Percentiles rank a stretch among this genome's conserved stretches.
Evolutionary conservation across 2,888 invertebrate genomes (phyloP).

Genomic region (Cryptus viduatorius): DNA sequence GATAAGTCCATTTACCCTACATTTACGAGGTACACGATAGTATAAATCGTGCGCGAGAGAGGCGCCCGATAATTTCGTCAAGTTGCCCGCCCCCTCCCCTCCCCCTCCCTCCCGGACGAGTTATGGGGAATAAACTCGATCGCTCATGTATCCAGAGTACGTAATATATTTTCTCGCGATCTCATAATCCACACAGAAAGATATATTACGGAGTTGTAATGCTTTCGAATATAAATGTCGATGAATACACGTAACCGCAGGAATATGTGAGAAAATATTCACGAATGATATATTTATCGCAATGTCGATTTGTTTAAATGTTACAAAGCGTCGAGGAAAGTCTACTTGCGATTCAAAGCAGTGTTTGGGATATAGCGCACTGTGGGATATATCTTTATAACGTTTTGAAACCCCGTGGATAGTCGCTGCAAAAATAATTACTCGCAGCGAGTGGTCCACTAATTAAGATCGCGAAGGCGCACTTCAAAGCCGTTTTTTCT

Average conservation of each 20-base stretch:
- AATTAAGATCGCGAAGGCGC: constrained; percentile 74
- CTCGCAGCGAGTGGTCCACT: constrained; percentile 71
- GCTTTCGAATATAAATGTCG: constrained; percentile 55
- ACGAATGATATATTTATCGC: constrained; percentile 15
- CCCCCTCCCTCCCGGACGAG: constrained; percentile 34
- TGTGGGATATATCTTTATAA: constrained; percentile 25
- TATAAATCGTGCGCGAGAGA: constrained; percentile 58
- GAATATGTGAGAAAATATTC: constrained; percentile 53
- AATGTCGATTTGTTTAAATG: neutral
- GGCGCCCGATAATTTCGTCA: constrained; percentile 66
- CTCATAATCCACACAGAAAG: constrained; percentile 27
- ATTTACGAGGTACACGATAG: constrained; percentile 49
- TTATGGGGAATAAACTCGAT: constrained; percentile 59
- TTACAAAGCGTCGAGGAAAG: constrained; percentile 6
- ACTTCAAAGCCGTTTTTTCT: constrained; percentile 70
- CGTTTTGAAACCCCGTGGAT: constrained; percentile 34
- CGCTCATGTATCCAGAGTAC: constrained; percentile 1
- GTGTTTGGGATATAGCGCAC: neutral
- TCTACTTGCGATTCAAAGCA: neutral
- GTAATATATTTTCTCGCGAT: constrained; percentile 10
- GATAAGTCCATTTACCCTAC: constrained; percentile 56
- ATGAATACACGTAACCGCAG: constrained; percentile 56
- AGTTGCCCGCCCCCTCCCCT: neutral
- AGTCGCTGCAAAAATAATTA: constrained; percentile 69
- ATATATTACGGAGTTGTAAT: constrained; percentile 34